These are phyloP conservation scores for Chrysopilus asiliformis DNA, from an alignment of 2,888 invertebrate species.

Conservation along the genomic window DNA sequence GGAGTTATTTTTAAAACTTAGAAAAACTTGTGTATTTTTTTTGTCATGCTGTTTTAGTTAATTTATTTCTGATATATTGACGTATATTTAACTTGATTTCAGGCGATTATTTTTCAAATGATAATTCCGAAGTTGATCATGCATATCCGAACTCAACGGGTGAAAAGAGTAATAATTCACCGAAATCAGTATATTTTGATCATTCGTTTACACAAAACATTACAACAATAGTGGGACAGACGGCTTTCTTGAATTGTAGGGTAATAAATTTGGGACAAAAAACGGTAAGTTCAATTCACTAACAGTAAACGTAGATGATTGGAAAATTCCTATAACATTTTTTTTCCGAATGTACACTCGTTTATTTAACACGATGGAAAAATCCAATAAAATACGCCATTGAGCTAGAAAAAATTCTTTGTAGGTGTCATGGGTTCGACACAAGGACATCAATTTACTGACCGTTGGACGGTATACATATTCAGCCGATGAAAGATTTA, in stretches of 20 bases:
- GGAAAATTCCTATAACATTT: too few relatives aligned
- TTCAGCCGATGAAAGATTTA: conserved; percentile 19
- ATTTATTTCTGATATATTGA: too few relatives aligned
- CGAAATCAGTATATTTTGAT: conserved; percentile 16
- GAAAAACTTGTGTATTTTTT: too few relatives aligned
- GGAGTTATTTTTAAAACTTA: too few relatives aligned
- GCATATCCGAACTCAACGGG: not conserved
- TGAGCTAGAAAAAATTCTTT: too few relatives aligned
- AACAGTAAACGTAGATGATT: not conserved
- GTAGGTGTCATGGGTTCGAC: conserved; percentile 20
- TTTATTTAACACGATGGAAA: not conserved
- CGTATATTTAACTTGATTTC: too few relatives aligned
- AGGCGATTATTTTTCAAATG: too few relatives aligned
- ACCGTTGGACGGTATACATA: conserved; percentile 19
- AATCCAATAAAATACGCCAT: not conserved
- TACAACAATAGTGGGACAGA: conserved; percentile 68
- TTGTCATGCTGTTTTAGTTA: too few relatives aligned
- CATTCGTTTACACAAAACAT: conserved; percentile 43
- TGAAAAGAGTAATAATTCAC: too few relatives aligned
- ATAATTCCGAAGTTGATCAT: not conserved
- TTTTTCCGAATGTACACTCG: too few relatives aligned
- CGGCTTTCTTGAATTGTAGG: conserved; percentile 68
- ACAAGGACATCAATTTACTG: conserved; percentile 18
- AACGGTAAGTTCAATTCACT: conserved; percentile 54
- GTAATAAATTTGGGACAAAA: conserved; percentile 71